A percentile compares a stretch with the other conserved stretches of the same genome.
Conservation (phyloP, 2,797 vertebrate genomes). For the Nasua narica region DNA sequence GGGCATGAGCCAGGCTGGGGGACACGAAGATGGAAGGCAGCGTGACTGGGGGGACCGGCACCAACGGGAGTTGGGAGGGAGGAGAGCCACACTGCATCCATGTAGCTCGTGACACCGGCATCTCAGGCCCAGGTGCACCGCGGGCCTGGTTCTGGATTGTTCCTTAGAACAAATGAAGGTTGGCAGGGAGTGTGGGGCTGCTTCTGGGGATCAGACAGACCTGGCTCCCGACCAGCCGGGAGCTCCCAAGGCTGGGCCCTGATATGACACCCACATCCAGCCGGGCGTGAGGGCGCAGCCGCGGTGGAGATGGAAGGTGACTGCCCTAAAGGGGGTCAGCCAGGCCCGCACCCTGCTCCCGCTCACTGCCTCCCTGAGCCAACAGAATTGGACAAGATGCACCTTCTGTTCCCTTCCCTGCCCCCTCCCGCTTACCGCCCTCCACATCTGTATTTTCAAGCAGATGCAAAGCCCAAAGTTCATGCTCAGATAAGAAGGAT, state of each 20-base stretch:
- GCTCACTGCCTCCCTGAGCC: rapidly evolving
- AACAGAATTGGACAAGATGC: background rate
- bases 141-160: background rate
- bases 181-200: background rate
- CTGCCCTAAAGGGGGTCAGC: background rate
- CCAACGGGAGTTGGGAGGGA: background rate
- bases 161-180: background rate
- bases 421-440: background rate
- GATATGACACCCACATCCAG: background rate
- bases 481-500: background rate
- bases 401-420: background rate
- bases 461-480: background rate
- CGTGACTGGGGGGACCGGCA: background rate
- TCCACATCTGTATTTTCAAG: background rate
- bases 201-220: background rate
- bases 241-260: background rate
- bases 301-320: background rate
- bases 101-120: too few species aligned
- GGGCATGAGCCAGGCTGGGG: background rate
- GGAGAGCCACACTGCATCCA: background rate
- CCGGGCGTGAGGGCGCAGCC: background rate
- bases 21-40: background rate
- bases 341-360: background rate
- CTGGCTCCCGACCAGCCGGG: background rate
- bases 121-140: background rate